These are phyloP conservation scores for Hippocampus kuda DNA, from an alignment of 2,797 vertebrate genomes.

Conservation along the genomic window DNA sequence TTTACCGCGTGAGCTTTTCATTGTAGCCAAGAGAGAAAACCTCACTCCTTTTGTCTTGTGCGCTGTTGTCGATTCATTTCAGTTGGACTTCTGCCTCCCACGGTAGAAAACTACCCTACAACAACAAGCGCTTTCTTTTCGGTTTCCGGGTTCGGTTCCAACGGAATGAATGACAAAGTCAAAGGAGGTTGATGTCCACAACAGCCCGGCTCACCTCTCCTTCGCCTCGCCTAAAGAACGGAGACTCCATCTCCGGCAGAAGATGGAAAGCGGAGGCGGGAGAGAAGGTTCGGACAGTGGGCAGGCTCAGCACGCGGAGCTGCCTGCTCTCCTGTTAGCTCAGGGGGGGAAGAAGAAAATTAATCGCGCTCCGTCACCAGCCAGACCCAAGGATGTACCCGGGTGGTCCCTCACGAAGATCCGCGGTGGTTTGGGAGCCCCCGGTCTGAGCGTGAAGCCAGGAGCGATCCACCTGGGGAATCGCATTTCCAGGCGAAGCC, in stretches of 20 bases:
- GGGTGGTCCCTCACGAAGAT: constrained; percentile 86
- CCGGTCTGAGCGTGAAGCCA: constrained; percentile 63
- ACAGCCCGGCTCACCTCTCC: constrained; percentile 59
- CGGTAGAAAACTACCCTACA: background rate
- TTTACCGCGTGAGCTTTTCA: constrained; percentile 14
- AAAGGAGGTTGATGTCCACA: constrained; percentile 72
- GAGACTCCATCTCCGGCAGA: constrained; percentile 67
- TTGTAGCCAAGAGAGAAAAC: constrained; percentile 19
- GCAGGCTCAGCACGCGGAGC: constrained; percentile 48
- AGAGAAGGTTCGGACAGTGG: constrained; percentile 56
- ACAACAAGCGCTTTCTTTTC: constrained; percentile 40
- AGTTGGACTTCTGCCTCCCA: constrained; percentile 46
- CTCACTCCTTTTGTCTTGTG: constrained; percentile 45
- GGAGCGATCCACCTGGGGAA: constrained; percentile 66
- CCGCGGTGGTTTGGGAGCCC: constrained; percentile 68
- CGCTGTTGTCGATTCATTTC: constrained; percentile 34
- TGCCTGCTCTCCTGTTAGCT: constrained; percentile 33
- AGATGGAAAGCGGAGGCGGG: constrained; percentile 71
- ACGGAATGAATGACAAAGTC: constrained; percentile 79
- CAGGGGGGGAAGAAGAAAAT: constrained; percentile 75
- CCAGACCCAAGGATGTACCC: constrained; percentile 83
- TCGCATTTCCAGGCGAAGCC: constrained; percentile 66
- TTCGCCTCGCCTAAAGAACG: constrained; percentile 70
- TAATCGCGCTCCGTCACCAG: constrained; percentile 85
- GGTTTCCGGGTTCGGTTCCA: constrained; percentile 34